Percentiles rank a stretch among this genome's conserved stretches.
These are phyloP conservation scores for Pagrus major DNA, from an alignment of 2,113 vertebrate genomes.

Conservation along the genomic window DNA sequence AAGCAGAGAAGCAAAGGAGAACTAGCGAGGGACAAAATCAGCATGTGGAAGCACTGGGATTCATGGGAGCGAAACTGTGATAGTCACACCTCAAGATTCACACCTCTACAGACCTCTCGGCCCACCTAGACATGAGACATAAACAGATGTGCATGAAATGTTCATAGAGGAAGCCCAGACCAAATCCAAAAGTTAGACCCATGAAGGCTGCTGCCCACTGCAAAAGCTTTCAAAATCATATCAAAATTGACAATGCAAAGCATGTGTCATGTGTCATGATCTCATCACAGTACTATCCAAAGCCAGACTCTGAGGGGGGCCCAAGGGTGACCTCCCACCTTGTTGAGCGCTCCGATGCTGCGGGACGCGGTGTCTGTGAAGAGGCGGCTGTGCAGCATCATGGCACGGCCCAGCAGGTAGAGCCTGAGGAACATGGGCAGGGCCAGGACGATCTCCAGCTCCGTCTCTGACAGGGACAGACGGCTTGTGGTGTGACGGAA, in stretches of 20 bases:
- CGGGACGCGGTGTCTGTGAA: slow-evolving; percentile 94
- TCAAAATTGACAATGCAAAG: not conserved
- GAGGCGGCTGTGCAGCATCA: slow-evolving; percentile 95
- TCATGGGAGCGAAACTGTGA: slow-evolving; percentile 46
- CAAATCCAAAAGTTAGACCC: slow-evolving; percentile 29
- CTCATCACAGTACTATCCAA: slow-evolving; percentile 21
- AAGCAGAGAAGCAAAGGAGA: slow-evolving; percentile 56
- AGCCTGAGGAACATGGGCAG: slow-evolving; percentile 97
- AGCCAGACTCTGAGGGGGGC: slow-evolving; percentile 15
- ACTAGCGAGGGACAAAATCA: slow-evolving; percentile 34
- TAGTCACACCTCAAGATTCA: slow-evolving; percentile 68
- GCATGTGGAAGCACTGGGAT: slow-evolving; percentile 46
- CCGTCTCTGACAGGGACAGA: slow-evolving; percentile 87
- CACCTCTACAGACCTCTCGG: slow-evolving; percentile 65
- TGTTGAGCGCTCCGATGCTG: slow-evolving; percentile 95
- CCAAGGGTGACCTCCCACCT: slow-evolving; percentile 82
- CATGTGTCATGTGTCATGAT: slow-evolving; percentile 7
- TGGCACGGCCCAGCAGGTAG: slow-evolving; percentile 93
- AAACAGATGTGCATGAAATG: slow-evolving; percentile 64
- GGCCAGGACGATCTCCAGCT: slow-evolving; percentile 93
- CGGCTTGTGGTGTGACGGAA: slow-evolving; percentile 84
- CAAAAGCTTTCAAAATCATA: not conserved
- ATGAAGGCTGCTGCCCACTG: not conserved
- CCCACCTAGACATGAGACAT: slow-evolving; percentile 72
- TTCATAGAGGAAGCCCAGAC: slow-evolving; percentile 36